Evolutionary conservation across 2,888 invertebrate species (phyloP).

Genomic region (Rhagium mordax): DNA sequence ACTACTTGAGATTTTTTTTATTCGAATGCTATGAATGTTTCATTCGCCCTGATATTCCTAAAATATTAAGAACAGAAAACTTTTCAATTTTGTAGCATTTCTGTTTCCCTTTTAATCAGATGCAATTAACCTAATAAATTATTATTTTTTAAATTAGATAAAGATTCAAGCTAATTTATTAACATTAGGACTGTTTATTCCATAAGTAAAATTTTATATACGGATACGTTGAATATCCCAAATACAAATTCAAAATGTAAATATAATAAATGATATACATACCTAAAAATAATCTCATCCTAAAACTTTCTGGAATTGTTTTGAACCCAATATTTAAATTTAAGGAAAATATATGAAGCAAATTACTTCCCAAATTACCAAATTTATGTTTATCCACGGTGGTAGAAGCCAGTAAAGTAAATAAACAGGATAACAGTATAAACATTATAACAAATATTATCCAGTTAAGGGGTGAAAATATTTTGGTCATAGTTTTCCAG

Average conservation of each 20-base stretch:
- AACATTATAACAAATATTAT: conserved; percentile 1
- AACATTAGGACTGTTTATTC: no score
- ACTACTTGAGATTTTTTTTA: no score
- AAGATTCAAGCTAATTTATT: no score
- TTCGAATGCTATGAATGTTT: no score
- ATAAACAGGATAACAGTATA: not conserved
- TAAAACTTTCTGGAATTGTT: conserved; percentile 13
- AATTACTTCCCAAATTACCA: not conserved
- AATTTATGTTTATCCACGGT: conserved; percentile 13
- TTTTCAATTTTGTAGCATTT: no score
- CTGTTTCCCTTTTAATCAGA: no score
- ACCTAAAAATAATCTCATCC: conserved; percentile 28
- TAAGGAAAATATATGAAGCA: not conserved
- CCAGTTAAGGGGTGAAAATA: conserved; percentile 21
- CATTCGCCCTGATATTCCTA: no score
- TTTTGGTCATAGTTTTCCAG: conserved; percentile 17
- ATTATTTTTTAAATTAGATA: no score
- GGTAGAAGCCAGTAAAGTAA: conserved; percentile 1
- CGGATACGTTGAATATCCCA: not conserved
- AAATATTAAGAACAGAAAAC: no score
- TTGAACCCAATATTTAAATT: conserved; percentile 15
- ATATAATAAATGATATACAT: not conserved
- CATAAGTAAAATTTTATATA: no score
- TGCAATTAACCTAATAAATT: no score
- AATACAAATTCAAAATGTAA: not conserved